A percentile compares a stretch with the other conserved stretches of the same genome.
phyloP scores from a whole-genome alignment of 2,888 invertebrate genomes.

The Sipha maydis region DNA sequence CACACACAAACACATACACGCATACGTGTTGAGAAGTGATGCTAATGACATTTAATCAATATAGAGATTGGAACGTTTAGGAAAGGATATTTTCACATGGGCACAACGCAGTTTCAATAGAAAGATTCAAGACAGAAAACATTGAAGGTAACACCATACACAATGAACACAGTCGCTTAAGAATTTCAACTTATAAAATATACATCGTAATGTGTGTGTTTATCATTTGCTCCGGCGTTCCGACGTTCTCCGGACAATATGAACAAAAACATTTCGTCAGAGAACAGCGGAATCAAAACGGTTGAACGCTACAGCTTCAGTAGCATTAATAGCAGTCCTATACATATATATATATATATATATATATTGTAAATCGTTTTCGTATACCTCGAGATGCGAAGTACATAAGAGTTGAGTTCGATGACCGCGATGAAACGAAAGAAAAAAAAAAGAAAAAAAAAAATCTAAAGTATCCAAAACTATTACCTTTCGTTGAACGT shows the following conservation, averaged over 20 bases:
- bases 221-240: constrained; percentile 31
- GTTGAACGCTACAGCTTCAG: no score
- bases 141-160: constrained; percentile 59
- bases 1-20: no score
- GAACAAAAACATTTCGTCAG: not conserved
- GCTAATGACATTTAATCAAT: constrained; percentile 48
- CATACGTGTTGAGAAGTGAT: constrained; percentile 25
- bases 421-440: not conserved
- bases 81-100: constrained; percentile 63
- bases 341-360: not conserved
- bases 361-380: not conserved
- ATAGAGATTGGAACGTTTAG: constrained; percentile 48
- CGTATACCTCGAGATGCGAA: not conserved
- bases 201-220: constrained; percentile 38
- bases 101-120: constrained; percentile 63
- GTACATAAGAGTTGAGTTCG: not conserved
- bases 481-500: constrained; percentile 96
- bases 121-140: constrained; percentile 62
- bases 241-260: not conserved
- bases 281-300: constrained; percentile 15
- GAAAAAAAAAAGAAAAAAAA: constrained; percentile 39
- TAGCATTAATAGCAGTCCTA: not conserved
- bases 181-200: constrained; percentile 7
- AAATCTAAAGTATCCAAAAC: constrained; percentile 62
- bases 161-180: constrained; percentile 59